Evolutionary conservation across 2,888 invertebrate genomes (phyloP).

Genomic region (Hyles lineata): DNA sequence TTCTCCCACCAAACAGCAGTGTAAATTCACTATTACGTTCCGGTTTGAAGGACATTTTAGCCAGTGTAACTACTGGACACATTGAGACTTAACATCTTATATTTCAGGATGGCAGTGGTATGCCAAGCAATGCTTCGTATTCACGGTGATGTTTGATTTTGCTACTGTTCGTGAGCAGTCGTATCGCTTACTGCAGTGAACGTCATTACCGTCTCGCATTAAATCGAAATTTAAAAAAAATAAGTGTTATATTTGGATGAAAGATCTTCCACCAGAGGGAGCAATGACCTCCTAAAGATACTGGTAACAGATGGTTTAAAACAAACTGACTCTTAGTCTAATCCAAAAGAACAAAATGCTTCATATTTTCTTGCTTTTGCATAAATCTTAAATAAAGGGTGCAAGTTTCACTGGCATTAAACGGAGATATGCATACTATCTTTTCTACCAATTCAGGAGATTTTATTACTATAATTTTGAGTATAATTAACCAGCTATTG

Average conservation of each 20-base stretch:
- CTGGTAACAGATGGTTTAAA: not conserved
- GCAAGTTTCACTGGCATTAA: not conserved
- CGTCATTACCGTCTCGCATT: too few species aligned
- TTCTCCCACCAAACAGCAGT: too few species aligned
- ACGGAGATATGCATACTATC: not conserved
- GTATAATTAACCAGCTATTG: not conserved
- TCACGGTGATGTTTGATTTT: too few species aligned
- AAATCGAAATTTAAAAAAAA: too few species aligned
- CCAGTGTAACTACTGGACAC: too few species aligned
- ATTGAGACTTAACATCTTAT: too few species aligned
- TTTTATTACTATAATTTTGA: not conserved
- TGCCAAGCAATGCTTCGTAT: too few species aligned
- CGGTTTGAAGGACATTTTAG: too few species aligned
- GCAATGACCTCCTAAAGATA: not conserved
- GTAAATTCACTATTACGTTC: too few species aligned
- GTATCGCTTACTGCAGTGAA: too few species aligned
- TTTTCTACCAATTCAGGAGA: not conserved
- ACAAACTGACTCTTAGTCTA: not conserved
- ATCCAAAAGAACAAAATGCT: not conserved
- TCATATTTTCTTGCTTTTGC: conserved; percentile 1
- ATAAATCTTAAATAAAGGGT: not conserved
- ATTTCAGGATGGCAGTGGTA: too few species aligned
- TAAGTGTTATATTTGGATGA: not conserved
- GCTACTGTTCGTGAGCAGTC: too few species aligned
- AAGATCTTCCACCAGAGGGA: not conserved